Evolutionary conservation across 2,797 vertebrate species (phyloP).

Genomic region (Neosilurus hyrtlii): DNA sequence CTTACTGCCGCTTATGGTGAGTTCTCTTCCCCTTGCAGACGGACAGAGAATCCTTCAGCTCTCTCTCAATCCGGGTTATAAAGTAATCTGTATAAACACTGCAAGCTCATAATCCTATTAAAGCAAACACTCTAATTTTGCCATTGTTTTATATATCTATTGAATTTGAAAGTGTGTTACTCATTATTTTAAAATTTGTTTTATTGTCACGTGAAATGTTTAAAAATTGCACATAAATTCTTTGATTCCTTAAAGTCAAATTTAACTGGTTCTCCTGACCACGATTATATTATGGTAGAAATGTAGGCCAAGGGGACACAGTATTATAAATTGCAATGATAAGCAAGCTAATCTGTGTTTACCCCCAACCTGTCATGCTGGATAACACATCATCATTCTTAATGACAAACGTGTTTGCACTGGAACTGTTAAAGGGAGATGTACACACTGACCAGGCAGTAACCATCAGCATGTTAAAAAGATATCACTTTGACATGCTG

Average conservation of each 20-base stretch:
- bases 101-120: slow-evolving; percentile 81
- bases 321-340: slow-evolving; percentile 61
- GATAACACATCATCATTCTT: slow-evolving; percentile 54
- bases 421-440: not conserved
- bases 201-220: not conserved
- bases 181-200: slow-evolving; percentile 10
- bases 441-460: not conserved
- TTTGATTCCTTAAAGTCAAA: not conserved
- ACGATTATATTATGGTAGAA: not conserved
- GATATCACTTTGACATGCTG: not conserved
- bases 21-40: slow-evolving; percentile 62
- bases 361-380: slow-evolving; percentile 68
- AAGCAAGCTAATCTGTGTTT: slow-evolving; percentile 73
- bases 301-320: slow-evolving; percentile 57
- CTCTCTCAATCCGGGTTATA: slow-evolving; percentile 74
- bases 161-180: not conserved
- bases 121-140: slow-evolving; percentile 58
- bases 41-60: slow-evolving; percentile 64
- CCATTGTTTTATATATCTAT: slow-evolving; percentile 26
- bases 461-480: not conserved
- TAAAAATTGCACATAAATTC: not conserved
- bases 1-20: slow-evolving; percentile 65
- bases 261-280: not conserved
- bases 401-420: slow-evolving; percentile 50
- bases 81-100: slow-evolving; percentile 76